Percentiles rank a stretch among this genome's conserved stretches.
Evolutionary conservation across 2,888 invertebrate genomes (phyloP).

Genomic region (Hedychridium roseum): DNA sequence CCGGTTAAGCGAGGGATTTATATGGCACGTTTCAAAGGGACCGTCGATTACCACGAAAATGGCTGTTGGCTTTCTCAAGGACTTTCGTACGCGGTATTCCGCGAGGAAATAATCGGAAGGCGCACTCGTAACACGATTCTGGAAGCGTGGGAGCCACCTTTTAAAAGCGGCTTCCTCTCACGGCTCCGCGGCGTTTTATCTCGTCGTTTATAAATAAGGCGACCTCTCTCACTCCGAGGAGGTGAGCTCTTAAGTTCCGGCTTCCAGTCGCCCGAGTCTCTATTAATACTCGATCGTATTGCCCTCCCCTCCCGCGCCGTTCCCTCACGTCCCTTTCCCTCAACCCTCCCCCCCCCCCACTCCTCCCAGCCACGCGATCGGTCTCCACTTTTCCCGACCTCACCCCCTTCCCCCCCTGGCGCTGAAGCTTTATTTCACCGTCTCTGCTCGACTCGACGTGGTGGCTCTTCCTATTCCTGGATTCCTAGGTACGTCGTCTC

Average conservation of each 20-base stretch:
- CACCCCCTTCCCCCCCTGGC: conserved; percentile 6
- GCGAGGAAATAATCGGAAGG: conserved; percentile 23
- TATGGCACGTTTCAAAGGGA: too few relatives aligned
- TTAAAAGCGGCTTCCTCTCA: conserved; percentile 35
- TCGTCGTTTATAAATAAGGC: conserved; percentile 43
- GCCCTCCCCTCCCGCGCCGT: background rate
- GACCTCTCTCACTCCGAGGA: conserved; percentile 37
- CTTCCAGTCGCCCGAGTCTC: conserved; percentile 55
- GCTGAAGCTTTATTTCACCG: too few relatives aligned
- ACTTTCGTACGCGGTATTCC: conserved; percentile 1
- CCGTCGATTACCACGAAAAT: too few relatives aligned
- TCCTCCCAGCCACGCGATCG: conserved; percentile 14
- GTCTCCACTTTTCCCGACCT: conserved; percentile 26
- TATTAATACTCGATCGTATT: conserved; percentile 54
- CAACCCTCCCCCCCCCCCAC: conserved; percentile 4
- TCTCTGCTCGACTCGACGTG: too few relatives aligned
- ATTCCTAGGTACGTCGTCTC: too few relatives aligned
- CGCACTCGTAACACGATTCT: conserved; percentile 32
- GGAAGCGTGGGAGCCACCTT: conserved; percentile 39
- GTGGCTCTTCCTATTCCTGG: too few relatives aligned
- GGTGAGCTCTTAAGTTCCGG: conserved; percentile 54
- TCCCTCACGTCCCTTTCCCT: conserved; percentile 23
- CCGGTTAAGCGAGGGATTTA: too few relatives aligned
- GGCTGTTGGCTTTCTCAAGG: too few relatives aligned
- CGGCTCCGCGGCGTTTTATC: conserved; percentile 33